Evolutionary conservation across 2,113 vertebrate genomes (phyloP), one percentile per base, ranked within the genome.

Genomic region (Cynoglossus semilaevis): DNA sequence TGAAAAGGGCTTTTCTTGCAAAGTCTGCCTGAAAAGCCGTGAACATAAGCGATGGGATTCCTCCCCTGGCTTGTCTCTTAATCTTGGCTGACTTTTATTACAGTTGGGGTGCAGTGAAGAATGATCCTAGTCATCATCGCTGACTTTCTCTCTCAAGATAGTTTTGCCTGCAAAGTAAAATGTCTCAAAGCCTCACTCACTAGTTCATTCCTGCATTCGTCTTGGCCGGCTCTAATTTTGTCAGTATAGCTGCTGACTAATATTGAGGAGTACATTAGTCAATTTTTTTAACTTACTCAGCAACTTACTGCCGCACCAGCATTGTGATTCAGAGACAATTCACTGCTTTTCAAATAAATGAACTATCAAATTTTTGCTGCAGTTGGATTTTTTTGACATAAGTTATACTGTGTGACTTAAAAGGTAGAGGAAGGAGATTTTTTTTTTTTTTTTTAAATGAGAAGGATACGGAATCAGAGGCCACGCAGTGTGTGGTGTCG

Each of bases 21-120:
- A 13, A 15, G 51, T 52, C 48, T 50, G 42, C 43, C 48, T 51
- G 55, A 72, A 47, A 50, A 49, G 61, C 60, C 60, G 46, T 66
- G 70, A 50, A 73, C 48, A 41, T 63, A 51, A 35, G 54, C 52
- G 59, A 69, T 61, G 48, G 34, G 50, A 72, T 63, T 63, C 40
- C 18, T 62, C 14, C 37, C 9, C 49, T 15, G 38, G 41, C 42
- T 61, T 47, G 48, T 71, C 43, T 64, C 75, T 69, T 58, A 7
- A 74, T 58, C 22, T 72, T 41, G 3, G 46, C 46, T 58, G 65
- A 70, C 22, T 29, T 29, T 29, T 29, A 29, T 29, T 29, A 29
- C 22, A 29, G 22, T 29, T 29, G 22, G 22, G 22, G 22, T 29
- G 22, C 22, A 29, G 22, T 29, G 22, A 29, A 29, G 22, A 29